phyloP scores from a whole-genome alignment of 2,797 vertebrate species.

The Gymnodraco acuticeps region DNA sequence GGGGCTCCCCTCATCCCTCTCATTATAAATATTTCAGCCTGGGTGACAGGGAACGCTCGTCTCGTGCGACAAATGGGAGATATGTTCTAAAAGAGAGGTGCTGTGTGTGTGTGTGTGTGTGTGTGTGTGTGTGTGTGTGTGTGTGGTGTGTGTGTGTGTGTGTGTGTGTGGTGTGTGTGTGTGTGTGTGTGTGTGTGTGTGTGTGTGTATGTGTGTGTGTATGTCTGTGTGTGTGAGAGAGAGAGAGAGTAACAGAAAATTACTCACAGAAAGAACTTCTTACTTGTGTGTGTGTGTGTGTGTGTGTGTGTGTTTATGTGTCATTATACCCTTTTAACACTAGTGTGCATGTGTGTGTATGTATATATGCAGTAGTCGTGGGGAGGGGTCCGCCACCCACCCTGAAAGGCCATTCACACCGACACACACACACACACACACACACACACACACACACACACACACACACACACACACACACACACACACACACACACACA shows the following conservation, averaged over 20 bases:
- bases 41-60: conserved; percentile 90
- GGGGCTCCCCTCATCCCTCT: conserved; percentile 88
- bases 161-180: conserved; percentile 11
- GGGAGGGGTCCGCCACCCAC: conserved; percentile 48
- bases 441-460: not conserved
- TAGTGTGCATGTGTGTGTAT: conserved; percentile 12
- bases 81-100: conserved; percentile 77
- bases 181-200: conserved; percentile 18
- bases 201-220: conserved; percentile 15
- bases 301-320: conserved; percentile 27
- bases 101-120: conserved; percentile 19
- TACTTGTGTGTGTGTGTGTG: conserved; percentile 1
- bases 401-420: conserved; percentile 60
- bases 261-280: conserved; percentile 11
- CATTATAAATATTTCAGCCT: conserved; percentile 96
- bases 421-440: conserved; percentile 16
- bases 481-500: conserved; percentile 16
- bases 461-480: too few species aligned
- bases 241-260: conserved; percentile 2
- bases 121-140: conserved; percentile 7
- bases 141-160: conserved; percentile 14
- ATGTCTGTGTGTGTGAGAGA: conserved; percentile 11
- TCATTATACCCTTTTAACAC: conserved; percentile 33
- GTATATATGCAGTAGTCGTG: conserved; percentile 29
- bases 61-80: conserved; percentile 86